Evolutionary conservation across 2,113 vertebrate genomes (phyloP), one percentile per base, ranked within the genome.

Genomic region (Grallaria varia): DNA sequence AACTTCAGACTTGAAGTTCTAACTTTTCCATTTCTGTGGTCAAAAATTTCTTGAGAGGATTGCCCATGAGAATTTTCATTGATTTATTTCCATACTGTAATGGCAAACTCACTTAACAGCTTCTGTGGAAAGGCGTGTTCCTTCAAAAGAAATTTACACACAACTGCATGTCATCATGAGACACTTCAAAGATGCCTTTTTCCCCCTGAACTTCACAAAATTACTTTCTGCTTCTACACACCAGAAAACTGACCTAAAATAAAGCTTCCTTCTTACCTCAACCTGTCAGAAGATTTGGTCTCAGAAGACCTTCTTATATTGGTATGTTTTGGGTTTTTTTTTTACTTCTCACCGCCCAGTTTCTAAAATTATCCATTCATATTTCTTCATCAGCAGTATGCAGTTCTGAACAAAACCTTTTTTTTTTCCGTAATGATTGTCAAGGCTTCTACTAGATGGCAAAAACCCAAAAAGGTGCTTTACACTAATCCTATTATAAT

Each of bases 281-380:
- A 42, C 37, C 1, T 63, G 37, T 76, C 31, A 53, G 45, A 67
- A 80, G 16, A 72, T 47, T 73, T 84, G 3, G 4, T 60, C 35
- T 76, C 35, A 72, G 16, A 45, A 45, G 27, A 33, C 24, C 42
- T 45, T 13, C 22, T 25, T 10, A 6, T 3, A 19, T 22, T 49
- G 4, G 6, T 60, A 28, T 69, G 9, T 59, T 66, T 74, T 24
- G 9, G 8, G 0, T 15, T 17, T 28, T 27, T 37, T 21, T 44
- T 49, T 59, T 6, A 20, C 6, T 6, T 15, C 3, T 4, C 8
- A 6, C 9, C 0, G 0, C 8, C 7, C 8, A 24, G 3, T 62
- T 63, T 86, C 44, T 67, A 55, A 90, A 83, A 39, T 63, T 16
- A 35, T 30, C 14, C 35, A 39, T 69, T 84, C 31, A 47, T 19